Evolutionary conservation across 2,888 invertebrate species (phyloP), one percentile per base, ranked within the genome.

Genomic region (Ecliptopera silaceata): DNA sequence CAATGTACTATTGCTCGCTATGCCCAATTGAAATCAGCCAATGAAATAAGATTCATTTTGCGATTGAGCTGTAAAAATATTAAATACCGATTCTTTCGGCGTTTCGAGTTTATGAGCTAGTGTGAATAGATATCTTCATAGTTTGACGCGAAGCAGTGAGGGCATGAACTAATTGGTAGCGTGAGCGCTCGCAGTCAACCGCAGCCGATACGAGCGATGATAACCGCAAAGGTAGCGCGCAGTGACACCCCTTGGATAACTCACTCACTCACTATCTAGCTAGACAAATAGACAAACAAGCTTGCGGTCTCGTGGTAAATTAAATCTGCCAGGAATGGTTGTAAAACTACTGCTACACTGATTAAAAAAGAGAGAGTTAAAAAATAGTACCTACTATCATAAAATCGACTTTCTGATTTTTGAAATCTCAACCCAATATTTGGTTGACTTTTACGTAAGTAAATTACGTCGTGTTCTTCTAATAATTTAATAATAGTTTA

Each of bases 121-220:
- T 5, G 11, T 18, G 8, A 31, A 12, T n/a, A 45, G 12, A 39
- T 41, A 48, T 39, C 47, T 47, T 41, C 29, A 46, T 36, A 42
- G 34, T 36, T 63, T 74, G 76, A 69, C 70, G 63, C 60, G 58
- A 66, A 55, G 59, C 60, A 65, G 68, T 58, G 59, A 54, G 56
- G 59, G 66, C 39, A 18, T 41, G 68, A 74, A 77, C 73, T 85
- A 84, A 85, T 83, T 74, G 82, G 74, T 97, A 93, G 75, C 98
- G 92, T 71, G 97, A 95, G 69, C 95, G 95, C 57, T 93, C 59
- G 82, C 96, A 96, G 11, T 96, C 96, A 65, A 69, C 62, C 66
- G 68, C 68, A 65, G 63, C 48, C 45, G 62, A 51, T 45, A 50
- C 50, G 18, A 43, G 74, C 68, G 80, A 79, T 81, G 80, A 79